These are phyloP conservation scores for Coleophora flavipennella DNA, from an alignment of 2,888 invertebrate genomes.

Conservation along the genomic window DNA sequence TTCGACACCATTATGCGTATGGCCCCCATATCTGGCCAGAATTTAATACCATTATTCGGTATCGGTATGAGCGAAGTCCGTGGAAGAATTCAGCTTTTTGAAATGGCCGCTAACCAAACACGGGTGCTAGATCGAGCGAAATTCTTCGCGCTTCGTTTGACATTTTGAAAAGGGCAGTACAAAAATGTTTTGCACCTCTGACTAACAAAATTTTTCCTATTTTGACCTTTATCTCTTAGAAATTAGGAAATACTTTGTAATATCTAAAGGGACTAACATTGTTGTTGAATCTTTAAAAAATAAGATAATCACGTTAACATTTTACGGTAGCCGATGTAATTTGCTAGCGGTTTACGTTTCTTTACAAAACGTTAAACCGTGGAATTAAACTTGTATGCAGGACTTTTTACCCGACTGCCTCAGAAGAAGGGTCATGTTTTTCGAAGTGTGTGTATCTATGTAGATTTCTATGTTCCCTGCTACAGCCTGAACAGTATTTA, in stretches of 20 bases:
- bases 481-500: no score
- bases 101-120: conserved; percentile 62
- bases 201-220: not conserved
- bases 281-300: conserved; percentile 31
- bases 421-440: no score
- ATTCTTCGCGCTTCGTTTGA: conserved; percentile 62
- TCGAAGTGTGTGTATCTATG: no score
- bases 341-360: conserved; percentile 40
- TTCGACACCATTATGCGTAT: conserved; percentile 61
- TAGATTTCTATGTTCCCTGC: no score
- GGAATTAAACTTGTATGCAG: not conserved
- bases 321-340: conserved; percentile 55
- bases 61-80: conserved; percentile 28
- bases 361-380: conserved; percentile 26
- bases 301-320: conserved; percentile 55
- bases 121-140: conserved; percentile 40
- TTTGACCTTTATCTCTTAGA: conserved; percentile 20
- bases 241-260: conserved; percentile 13
- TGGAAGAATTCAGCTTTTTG: conserved; percentile 25
- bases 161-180: conserved; percentile 45
- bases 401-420: no score
- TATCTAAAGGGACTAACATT: conserved; percentile 3
- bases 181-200: conserved; percentile 17
- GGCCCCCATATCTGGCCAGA: conserved; percentile 32
- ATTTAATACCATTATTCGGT: conserved; percentile 54